These are phyloP conservation scores for Illadopsis cleaveri DNA, from an alignment of 2,113 vertebrate species.

Conservation along the genomic window DNA sequence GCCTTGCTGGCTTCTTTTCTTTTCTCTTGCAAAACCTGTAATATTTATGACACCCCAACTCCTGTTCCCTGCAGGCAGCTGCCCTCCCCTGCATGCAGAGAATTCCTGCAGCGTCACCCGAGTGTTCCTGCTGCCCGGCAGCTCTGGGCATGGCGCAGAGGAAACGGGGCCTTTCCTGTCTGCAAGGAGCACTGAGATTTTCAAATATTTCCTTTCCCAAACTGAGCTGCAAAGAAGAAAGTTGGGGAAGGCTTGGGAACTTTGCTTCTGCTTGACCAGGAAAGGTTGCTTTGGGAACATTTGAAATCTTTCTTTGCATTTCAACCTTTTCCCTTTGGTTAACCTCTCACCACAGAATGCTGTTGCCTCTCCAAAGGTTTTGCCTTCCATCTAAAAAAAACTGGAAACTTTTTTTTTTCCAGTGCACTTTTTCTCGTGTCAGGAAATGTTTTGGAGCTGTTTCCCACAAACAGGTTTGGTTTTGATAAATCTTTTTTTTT, in stretches of 20 bases:
- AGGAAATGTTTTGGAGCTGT: constrained; percentile 43
- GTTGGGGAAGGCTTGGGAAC: constrained; percentile 23
- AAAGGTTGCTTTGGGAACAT: neutral
- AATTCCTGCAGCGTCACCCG: neutral
- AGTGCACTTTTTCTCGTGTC: neutral
- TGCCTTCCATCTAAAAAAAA: neutral
- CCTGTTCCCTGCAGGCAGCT: neutral
- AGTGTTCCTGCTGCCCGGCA: neutral
- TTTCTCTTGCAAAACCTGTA: neutral
- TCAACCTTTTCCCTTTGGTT: neutral
- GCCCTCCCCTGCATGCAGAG: neutral
- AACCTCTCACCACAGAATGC: neutral
- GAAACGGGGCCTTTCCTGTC: constrained; percentile 47
- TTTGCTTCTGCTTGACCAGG: neutral
- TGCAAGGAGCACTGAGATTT: neutral
- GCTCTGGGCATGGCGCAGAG: neutral
- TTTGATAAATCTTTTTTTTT: neutral
- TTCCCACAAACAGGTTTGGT: constrained; percentile 36
- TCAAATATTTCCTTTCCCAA: constrained; percentile 55
- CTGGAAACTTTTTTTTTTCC: neutral
- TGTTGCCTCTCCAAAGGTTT: neutral
- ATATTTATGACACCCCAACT: neutral
- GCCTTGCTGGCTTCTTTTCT: neutral
- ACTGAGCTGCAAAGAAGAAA: constrained; percentile 1
- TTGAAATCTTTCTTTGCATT: neutral